Conservation (phyloP, 2,888 invertebrate species). For the Andrena bucephala region DNA sequence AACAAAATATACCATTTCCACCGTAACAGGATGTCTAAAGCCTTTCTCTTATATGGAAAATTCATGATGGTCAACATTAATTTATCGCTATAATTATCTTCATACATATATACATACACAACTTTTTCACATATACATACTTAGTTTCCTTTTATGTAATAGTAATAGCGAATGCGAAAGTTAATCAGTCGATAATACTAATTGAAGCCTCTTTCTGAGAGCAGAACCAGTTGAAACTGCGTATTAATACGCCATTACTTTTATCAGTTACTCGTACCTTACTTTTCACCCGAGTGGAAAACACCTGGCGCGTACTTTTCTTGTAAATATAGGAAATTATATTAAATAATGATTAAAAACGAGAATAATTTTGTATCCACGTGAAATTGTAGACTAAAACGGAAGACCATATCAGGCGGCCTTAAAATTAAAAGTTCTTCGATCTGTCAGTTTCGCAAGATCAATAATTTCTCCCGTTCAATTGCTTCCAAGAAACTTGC, state of each 20-base stretch:
- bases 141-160: conserved; percentile 66
- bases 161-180: conserved; percentile 71
- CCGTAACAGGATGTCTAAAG: conserved; percentile 74
- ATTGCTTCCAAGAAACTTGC: conserved; percentile 9
- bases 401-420: conserved; percentile 57
- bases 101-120: conserved; percentile 72
- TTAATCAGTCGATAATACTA: conserved; percentile 70
- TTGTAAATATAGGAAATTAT: conserved; percentile 40
- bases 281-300: conserved; percentile 10
- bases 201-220: conserved; percentile 62
- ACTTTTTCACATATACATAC: conserved; percentile 66
- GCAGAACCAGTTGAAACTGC: conserved; percentile 47
- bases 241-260: conserved; percentile 21
- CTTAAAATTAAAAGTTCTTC: conserved; percentile 24
- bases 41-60: conserved; percentile 60
- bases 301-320: not conserved
- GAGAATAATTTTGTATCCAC: conserved; percentile 30
- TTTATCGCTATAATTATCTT: conserved; percentile 69
- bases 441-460: conserved; percentile 23
- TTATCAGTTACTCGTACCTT: conserved; percentile 17
- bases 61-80: conserved; percentile 66
- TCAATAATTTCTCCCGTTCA: not conserved
- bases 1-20: conserved; percentile 78
- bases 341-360: conserved; percentile 32
- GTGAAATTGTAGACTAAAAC: conserved; percentile 33